Percentiles rank a stretch among this genome's conserved stretches.
phyloP scores from a whole-genome alignment of 2,888 invertebrate species.

The Orthonevra nobilis region DNA sequence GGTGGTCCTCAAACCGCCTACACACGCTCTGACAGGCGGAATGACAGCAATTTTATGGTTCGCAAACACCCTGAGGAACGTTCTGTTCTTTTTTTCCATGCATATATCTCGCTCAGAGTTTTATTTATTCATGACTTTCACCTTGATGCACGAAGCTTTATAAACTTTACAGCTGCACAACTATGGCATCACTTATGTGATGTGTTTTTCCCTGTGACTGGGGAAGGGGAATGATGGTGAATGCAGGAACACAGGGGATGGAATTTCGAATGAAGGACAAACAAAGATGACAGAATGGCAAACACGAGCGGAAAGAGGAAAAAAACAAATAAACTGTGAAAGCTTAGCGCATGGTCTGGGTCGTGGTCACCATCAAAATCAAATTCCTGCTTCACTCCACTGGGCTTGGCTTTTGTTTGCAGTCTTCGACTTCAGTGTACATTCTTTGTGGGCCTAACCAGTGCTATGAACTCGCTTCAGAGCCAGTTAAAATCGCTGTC shows the following conservation, averaged over 20 bases:
- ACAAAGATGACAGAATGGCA: conserved; percentile 30
- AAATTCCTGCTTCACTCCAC: conserved; percentile 22
- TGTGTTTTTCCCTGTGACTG: conserved; percentile 26
- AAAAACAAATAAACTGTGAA: conserved; percentile 28
- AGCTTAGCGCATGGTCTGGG: conserved; percentile 4
- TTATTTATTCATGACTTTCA: conserved; percentile 69
- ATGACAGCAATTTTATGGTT: conserved; percentile 47
- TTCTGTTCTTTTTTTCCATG: not conserved
- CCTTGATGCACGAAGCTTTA: conserved; percentile 60
- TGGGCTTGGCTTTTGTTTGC: conserved; percentile 46
- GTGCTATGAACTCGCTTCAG: not conserved
- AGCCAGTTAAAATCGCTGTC: conserved; percentile 1
- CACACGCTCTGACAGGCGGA: conserved; percentile 21
- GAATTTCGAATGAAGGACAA: conserved; percentile 58
- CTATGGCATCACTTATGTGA: conserved; percentile 21
- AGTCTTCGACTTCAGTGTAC: conserved; percentile 43
- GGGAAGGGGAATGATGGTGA: not conserved
- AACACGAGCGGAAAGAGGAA: conserved; percentile 10
- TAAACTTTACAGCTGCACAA: conserved; percentile 59
- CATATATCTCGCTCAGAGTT: not conserved
- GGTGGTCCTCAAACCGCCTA: not conserved
- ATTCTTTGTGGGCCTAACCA: conserved; percentile 19
- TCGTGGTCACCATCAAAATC: conserved; percentile 29
- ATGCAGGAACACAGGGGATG: conserved; percentile 44
- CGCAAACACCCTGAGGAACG: conserved; percentile 1